Evolutionary conservation across 2,888 invertebrate genomes (phyloP).

Genomic region (Hydraecia micacea): DNA sequence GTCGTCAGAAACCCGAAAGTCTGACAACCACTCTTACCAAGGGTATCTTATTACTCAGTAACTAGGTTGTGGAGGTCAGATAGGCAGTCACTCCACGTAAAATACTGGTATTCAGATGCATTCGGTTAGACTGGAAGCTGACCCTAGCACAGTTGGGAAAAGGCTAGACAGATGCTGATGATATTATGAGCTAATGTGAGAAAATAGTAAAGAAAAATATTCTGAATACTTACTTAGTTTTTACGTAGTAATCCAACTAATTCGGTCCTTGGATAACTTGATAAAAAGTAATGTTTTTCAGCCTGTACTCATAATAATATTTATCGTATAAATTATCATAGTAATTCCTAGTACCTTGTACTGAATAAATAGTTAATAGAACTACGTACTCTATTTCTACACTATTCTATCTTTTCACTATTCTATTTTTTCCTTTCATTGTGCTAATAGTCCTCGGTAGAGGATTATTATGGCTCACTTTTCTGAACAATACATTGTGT

Average conservation of each 20-base stretch:
- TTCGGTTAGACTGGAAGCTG: too few relatives aligned
- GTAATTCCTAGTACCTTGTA: background rate
- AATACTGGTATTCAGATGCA: too few relatives aligned
- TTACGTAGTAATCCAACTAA: background rate
- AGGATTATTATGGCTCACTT: background rate
- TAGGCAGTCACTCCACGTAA: too few relatives aligned
- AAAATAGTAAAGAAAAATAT: background rate
- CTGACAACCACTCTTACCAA: too few relatives aligned
- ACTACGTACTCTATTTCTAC: background rate
- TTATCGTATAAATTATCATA: too few relatives aligned
- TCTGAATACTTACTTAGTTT: background rate
- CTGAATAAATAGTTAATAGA: background rate
- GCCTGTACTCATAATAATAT: too few relatives aligned
- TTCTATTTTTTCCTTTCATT: background rate
- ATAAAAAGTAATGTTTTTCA: background rate
- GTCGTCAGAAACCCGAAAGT: too few relatives aligned
- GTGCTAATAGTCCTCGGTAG: background rate
- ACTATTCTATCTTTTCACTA: background rate
- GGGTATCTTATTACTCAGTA: too few relatives aligned
- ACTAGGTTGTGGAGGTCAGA: too few relatives aligned
- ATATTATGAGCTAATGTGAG: background rate
- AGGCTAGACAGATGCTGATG: too few relatives aligned
- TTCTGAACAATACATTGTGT: background rate
- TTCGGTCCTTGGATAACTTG: background rate
- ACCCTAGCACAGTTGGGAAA: too few relatives aligned